Conservation (phyloP, 1,140 invertebrate genomes). For the Drosophila eugracilis region DNA sequence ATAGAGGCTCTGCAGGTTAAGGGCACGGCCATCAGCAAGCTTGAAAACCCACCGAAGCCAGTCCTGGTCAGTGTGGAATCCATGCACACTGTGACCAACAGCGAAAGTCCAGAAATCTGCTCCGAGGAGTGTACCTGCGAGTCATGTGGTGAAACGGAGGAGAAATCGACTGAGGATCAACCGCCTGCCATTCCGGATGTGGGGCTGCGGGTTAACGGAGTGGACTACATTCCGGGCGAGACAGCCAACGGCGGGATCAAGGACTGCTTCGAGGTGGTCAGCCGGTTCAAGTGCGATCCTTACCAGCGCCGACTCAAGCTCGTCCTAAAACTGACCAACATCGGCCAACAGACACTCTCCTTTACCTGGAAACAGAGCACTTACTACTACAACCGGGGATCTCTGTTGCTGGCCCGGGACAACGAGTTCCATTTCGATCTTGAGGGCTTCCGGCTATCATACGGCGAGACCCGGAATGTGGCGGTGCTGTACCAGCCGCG, state of each 20-base stretch:
- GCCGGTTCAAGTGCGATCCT: conserved; percentile 56
- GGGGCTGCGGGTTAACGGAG: conserved; percentile 47
- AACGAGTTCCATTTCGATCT: conserved; percentile 70
- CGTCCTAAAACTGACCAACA: conserved; percentile 57
- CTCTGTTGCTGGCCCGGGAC: conserved; percentile 58
- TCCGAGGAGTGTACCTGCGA: conserved; percentile 30
- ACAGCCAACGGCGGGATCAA: not conserved
- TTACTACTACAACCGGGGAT: conserved; percentile 59
- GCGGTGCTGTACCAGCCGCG: conserved; percentile 69
- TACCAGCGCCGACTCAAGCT: conserved; percentile 39
- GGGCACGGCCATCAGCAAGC: conserved; percentile 29
- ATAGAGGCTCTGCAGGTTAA: conserved; percentile 52
- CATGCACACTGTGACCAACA: conserved; percentile 31
- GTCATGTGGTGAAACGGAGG: not conserved
- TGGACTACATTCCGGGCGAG: conserved; percentile 29
- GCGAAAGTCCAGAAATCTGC: not conserved
- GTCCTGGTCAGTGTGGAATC: conserved; percentile 16
- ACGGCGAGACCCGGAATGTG: conserved; percentile 39
- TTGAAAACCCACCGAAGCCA: not conserved
- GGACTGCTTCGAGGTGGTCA: conserved; percentile 43
- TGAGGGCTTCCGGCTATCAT: conserved; percentile 51
- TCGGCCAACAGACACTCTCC: conserved; percentile 59
- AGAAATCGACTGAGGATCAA: not conserved
- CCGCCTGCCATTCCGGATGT: conserved; percentile 22
- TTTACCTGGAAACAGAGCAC: conserved; percentile 66